A percentile compares a stretch with the other conserved stretches of the same genome.
phyloP scores from a whole-genome alignment of 1,140 invertebrate genomes.

The Marisa cornuarietis region DNA sequence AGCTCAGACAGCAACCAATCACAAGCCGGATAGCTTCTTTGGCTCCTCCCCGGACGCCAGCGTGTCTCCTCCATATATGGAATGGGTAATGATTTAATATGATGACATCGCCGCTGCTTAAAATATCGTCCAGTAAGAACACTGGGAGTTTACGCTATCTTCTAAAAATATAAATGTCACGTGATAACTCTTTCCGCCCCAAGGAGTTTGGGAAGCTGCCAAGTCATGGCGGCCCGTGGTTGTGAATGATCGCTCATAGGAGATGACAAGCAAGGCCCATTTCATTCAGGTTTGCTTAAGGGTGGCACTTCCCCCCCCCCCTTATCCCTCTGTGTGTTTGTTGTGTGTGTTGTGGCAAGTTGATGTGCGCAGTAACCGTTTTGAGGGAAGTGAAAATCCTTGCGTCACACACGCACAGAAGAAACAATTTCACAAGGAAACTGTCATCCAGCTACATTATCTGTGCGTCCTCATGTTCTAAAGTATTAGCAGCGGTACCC shows the following conservation, averaged over 20 bases:
- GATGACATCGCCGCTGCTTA: constrained; percentile 8
- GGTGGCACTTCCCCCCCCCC: neutral
- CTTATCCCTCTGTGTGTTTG: constrained; percentile 12
- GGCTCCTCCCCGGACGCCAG: constrained; percentile 13
- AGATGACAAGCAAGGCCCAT: neutral
- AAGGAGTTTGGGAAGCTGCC: constrained; percentile 20
- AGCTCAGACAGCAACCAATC: constrained; percentile 5
- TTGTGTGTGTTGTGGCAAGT: constrained; percentile 9
- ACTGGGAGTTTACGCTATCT: constrained; percentile 22
- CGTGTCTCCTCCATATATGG: constrained; percentile 13
- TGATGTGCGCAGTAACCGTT: neutral
- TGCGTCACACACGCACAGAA: too few relatives aligned
- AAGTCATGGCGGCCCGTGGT: neutral
- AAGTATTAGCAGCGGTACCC: too few relatives aligned
- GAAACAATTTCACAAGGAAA: too few relatives aligned
- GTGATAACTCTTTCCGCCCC: constrained; percentile 9
- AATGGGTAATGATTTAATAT: constrained; percentile 19
- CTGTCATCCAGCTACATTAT: too few relatives aligned
- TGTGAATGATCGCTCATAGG: neutral
- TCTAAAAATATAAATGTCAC: constrained; percentile 28
- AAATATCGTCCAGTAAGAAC: constrained; percentile 26
- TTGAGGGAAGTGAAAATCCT: neutral
- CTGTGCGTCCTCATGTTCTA: too few relatives aligned
- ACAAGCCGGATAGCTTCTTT: neutral
- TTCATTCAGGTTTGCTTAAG: neutral